phyloP scores from a whole-genome alignment of 2,113 vertebrate genomes.

The Neolamprologus devosi region DNA sequence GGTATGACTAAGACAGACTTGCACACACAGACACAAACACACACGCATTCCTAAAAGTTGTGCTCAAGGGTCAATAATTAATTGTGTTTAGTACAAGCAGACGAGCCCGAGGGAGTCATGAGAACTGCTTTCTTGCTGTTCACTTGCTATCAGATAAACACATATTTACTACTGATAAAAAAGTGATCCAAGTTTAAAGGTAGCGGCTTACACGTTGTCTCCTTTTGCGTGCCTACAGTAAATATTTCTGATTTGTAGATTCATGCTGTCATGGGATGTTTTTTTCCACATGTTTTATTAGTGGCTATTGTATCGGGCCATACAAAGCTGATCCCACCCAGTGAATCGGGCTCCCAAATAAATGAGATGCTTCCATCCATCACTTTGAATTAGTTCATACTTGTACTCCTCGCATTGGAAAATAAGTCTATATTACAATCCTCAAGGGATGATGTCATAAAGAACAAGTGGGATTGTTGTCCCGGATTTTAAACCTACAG shows the following conservation, averaged over 20 bases:
- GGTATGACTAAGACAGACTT: neutral
- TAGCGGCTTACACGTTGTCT: neutral
- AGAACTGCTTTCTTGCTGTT: neutral
- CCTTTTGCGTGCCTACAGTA: neutral
- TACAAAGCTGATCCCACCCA: neutral
- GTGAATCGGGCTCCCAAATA: conserved; percentile 3
- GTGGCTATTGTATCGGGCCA: neutral
- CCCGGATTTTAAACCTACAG: neutral
- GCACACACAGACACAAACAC: neutral
- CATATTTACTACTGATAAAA: neutral
- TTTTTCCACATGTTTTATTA: neutral
- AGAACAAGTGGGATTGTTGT: neutral
- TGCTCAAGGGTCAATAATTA: conserved; percentile 16
- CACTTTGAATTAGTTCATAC: conserved; percentile 1
- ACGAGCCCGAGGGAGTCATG: neutral
- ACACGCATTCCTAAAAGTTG: neutral
- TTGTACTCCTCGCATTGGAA: neutral
- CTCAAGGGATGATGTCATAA: neutral
- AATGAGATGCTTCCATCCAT: neutral
- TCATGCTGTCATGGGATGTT: neutral
- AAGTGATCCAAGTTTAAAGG: no score
- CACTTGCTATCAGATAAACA: neutral
- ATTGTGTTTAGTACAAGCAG: conserved; percentile 1
- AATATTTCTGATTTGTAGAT: neutral
- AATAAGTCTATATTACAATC: neutral